Evolutionary conservation across 2,797 vertebrate genomes (phyloP).

Genomic region (Cryptoprocta ferox): DNA sequence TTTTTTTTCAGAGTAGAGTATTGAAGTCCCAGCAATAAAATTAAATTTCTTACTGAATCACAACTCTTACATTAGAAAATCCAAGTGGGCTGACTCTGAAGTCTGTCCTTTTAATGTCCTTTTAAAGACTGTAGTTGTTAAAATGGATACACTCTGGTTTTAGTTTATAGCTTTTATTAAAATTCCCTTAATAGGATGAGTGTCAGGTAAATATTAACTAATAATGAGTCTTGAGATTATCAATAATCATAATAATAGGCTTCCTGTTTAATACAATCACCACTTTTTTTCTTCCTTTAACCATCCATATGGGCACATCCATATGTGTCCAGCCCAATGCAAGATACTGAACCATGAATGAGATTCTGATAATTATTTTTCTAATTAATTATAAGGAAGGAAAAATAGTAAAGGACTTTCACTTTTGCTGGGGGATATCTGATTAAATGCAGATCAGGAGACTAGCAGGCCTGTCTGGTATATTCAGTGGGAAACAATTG

Average conservation of each 20-base stretch:
- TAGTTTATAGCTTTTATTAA: slow-evolving; percentile 68
- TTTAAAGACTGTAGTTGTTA: slow-evolving; percentile 32
- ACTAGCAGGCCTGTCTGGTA: neutral
- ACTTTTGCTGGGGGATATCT: neutral
- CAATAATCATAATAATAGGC: slow-evolving; percentile 36
- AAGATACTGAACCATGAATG: slow-evolving; percentile 19
- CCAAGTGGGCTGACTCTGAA: neutral
- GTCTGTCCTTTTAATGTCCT: slow-evolving; percentile 32
- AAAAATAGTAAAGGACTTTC: neutral
- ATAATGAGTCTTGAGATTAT: slow-evolving; percentile 32
- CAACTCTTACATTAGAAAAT: neutral
- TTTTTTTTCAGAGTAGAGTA: neutral
- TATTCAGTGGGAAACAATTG: slow-evolving; percentile 11
- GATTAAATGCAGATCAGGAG: slow-evolving; percentile 40
- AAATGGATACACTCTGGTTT: slow-evolving; percentile 36
- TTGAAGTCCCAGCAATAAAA: neutral
- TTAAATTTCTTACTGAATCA: neutral
- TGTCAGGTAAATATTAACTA: slow-evolving; percentile 62
- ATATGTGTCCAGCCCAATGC: neutral
- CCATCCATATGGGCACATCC: neutral
- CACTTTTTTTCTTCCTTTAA: neutral
- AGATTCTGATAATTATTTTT: slow-evolving; percentile 63
- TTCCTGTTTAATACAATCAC: slow-evolving; percentile 42
- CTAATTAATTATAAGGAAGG: slow-evolving; percentile 32
- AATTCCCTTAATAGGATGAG: slow-evolving; percentile 7